phyloP scores from a whole-genome alignment of 2,113 vertebrate species.

The Helogale parvula region DNA sequence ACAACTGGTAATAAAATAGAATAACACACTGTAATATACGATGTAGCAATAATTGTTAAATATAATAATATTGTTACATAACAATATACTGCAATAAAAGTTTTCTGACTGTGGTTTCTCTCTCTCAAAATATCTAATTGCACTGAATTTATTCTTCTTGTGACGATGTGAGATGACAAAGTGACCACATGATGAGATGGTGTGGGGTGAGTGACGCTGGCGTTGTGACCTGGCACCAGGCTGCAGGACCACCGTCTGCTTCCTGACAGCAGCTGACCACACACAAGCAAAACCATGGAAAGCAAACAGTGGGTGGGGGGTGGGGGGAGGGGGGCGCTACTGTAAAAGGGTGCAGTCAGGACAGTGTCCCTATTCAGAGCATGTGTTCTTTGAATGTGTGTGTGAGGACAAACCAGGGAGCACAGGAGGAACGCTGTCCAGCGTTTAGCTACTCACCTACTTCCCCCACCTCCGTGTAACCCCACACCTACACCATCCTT shows the following conservation, averaged over 20 bases:
- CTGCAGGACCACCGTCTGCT: not conserved
- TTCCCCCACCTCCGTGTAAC: accelerated
- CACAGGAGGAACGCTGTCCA: accelerated
- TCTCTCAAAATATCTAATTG: not conserved
- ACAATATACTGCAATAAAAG: not conserved
- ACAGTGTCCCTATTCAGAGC: accelerated
- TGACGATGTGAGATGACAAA: not conserved
- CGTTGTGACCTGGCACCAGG: not conserved
- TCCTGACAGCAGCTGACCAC: not conserved
- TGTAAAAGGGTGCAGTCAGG: not conserved
- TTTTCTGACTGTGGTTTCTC: not conserved
- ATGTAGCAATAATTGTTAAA: not conserved
- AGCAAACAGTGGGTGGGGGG: too few species aligned
- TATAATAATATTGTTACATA: not conserved
- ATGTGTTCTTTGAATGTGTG: not conserved
- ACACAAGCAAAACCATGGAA: not conserved
- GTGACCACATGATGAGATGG: not conserved
- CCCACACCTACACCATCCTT: too few species aligned
- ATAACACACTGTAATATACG: not conserved
- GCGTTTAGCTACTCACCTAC: not conserved
- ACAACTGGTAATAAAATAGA: not conserved
- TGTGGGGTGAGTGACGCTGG: not conserved
- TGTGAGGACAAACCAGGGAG: too few species aligned
- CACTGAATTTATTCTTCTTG: not conserved
- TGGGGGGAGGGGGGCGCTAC: not conserved